Base-by-base conservation (phyloP, 1,140 invertebrate species). In the Copidosoma floridanum region DNA sequence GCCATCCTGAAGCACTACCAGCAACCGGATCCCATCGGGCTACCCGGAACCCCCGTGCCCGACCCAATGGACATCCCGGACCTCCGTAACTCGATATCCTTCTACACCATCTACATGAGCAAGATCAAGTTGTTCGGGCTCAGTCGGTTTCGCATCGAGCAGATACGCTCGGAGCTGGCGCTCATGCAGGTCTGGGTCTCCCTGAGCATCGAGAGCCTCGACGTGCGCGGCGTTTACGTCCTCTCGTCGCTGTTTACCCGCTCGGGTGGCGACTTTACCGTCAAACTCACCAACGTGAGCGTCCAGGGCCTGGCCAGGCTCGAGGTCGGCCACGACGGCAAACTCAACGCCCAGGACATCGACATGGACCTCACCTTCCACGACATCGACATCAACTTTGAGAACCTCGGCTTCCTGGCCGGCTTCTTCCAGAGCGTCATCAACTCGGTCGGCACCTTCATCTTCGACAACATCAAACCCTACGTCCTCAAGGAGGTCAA, bases 401-500 rank as follows among this genome's bases (percentile, higher is more conserved):
- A 91, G 71, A 91, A 92, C 71, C 79, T 92, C 0, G 90, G 90
- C 3, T 85, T 91, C 51, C 76, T 91, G 27, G 89, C 87, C 0
- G 80, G 82, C 18, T 82, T 93, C 56, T 86, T 93, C 59, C 90
- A 93, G 79, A 83, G 88, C 1, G 79, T 92, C 26, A 83, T 93
- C 2, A 92, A 93, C 72, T 89, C 90, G 0, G 82, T 92, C 0
- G 90, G 90, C 0, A 84, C 84, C n/a, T 86, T 92, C 43, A 81
- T 94, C 0, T 94, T 94, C 65, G 90, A 93, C 67, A 89, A 88
- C 12, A 89, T 93, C 57, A 93, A 93, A 70, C 91, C 91, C 0
- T 90, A 89, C 57, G 86, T 93, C 64, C 76, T 93, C 5, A 85
- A 84, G 61, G 86, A 92, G 75, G 88, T 90, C 1, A 91, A 93